phyloP scores from a whole-genome alignment of 2,113 vertebrate genomes.

The Microcebus ravelobensis region DNA sequence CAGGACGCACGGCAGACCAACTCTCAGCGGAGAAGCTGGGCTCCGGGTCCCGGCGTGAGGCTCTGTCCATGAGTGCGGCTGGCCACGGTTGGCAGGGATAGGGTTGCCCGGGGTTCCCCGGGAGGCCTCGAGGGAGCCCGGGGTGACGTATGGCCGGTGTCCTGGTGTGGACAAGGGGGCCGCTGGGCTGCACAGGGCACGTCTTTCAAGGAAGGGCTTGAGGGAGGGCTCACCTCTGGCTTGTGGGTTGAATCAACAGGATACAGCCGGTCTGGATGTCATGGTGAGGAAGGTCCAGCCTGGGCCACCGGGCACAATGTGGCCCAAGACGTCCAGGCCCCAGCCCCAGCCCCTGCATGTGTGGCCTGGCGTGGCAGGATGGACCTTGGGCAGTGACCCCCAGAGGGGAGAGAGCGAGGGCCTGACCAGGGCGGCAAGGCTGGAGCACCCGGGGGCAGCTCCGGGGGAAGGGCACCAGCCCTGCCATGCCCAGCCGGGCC shows the following conservation, averaged over 20 bases:
- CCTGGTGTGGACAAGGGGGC: background rate
- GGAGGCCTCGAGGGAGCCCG: background rate
- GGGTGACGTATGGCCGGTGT: background rate
- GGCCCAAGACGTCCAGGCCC: background rate
- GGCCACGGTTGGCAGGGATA: background rate
- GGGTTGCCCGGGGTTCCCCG: background rate
- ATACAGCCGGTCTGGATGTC: background rate
- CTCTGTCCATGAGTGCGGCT: background rate
- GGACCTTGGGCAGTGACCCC: background rate
- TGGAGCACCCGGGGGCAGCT: background rate
- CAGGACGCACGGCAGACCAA: fast-evolving
- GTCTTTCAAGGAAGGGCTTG: background rate
- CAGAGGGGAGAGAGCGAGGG: background rate
- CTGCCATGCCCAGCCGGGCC: background rate
- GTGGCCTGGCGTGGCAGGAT: background rate
- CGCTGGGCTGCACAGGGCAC: background rate
- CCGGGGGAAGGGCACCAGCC: fast-evolving
- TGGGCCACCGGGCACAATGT: background rate
- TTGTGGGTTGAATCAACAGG: background rate
- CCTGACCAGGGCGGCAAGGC: background rate
- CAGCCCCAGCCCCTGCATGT: background rate
- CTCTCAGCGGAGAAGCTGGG: background rate
- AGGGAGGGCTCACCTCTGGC: background rate
- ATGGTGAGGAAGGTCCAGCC: background rate
- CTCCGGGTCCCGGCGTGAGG: fast-evolving